Conservation (phyloP, 2,113 vertebrate genomes). For the Hippoglossus stenolepis region DNA sequence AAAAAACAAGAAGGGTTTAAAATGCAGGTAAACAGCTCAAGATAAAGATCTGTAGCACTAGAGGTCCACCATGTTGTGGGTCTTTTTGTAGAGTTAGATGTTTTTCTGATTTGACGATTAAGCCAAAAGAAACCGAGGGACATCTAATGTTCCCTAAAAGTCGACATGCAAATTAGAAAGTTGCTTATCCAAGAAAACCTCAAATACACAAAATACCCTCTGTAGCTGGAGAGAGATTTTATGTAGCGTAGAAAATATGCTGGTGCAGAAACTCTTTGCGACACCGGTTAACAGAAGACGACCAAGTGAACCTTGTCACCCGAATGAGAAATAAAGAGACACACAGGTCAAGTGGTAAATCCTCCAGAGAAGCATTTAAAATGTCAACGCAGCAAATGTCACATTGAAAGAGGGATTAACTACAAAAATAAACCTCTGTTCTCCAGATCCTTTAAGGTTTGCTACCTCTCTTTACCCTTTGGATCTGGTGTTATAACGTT, state of each 20-base stretch:
- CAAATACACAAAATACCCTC: conserved; percentile 16
- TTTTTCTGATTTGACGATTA: background rate
- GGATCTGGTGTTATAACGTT: background rate
- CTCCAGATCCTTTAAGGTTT: too few species aligned
- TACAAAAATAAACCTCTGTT: too few species aligned
- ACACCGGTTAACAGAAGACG: background rate
- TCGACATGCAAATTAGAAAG: background rate
- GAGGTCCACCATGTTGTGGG: background rate
- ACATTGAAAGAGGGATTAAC: background rate
- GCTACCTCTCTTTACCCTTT: too few species aligned
- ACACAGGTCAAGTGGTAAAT: background rate
- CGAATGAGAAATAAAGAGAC: background rate
- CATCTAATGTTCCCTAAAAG: background rate
- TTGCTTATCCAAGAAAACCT: conserved; percentile 28
- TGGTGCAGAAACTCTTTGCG: background rate
- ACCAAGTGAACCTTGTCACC: conserved; percentile 7
- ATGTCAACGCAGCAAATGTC: background rate
- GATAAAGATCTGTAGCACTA: background rate
- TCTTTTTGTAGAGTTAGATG: background rate
- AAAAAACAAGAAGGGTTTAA: too few species aligned
- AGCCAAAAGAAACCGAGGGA: conserved; percentile 26
- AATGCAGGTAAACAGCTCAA: background rate
- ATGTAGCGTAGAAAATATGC: background rate
- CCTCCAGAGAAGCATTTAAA: background rate
- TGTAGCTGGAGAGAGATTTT: background rate